phyloP scores from a whole-genome alignment of 2,888 invertebrate genomes.

The Acleris cristana region DNA sequence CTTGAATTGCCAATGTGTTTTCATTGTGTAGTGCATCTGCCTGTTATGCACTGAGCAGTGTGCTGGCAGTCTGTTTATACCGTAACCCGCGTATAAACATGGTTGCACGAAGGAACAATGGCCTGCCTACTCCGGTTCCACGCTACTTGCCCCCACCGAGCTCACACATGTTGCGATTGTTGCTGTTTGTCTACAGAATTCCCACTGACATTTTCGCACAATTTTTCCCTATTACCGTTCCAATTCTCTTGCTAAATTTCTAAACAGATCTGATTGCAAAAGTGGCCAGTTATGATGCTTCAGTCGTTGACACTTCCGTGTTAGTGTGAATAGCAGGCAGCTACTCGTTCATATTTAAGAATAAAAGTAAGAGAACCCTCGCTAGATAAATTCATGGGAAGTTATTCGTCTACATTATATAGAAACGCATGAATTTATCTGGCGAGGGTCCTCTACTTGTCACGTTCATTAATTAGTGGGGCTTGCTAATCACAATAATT shows the following conservation, averaged over 20 bases:
- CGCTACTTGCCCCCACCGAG: constrained; percentile 59
- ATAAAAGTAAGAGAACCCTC: too few species aligned
- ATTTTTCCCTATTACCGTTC: constrained; percentile 66
- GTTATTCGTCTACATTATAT: too few species aligned
- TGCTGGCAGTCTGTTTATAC: constrained; percentile 10
- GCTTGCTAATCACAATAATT: too few species aligned
- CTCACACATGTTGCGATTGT: constrained; percentile 59
- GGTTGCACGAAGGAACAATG: constrained; percentile 51
- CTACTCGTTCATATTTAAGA: background rate
- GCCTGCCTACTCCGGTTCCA: constrained; percentile 58
- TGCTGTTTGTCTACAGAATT: constrained; percentile 67
- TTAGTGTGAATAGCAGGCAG: background rate
- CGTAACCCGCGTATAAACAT: constrained; percentile 18
- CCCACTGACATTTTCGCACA: constrained; percentile 74
- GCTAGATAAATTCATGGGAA: too few species aligned
- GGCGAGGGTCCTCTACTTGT: too few species aligned
- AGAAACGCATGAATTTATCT: too few species aligned
- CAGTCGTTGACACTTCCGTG: constrained; percentile 7
- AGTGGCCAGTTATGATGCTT: constrained; percentile 15
- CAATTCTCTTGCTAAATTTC: constrained; percentile 42
- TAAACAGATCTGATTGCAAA: constrained; percentile 24
- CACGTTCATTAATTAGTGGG: too few species aligned
- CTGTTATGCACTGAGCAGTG: background rate
- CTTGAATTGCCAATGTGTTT: background rate
- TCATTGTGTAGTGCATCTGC: constrained; percentile 1